Evolutionary conservation across 2,113 vertebrate species (phyloP).

Genomic region (Tursiops truncatus): DNA sequence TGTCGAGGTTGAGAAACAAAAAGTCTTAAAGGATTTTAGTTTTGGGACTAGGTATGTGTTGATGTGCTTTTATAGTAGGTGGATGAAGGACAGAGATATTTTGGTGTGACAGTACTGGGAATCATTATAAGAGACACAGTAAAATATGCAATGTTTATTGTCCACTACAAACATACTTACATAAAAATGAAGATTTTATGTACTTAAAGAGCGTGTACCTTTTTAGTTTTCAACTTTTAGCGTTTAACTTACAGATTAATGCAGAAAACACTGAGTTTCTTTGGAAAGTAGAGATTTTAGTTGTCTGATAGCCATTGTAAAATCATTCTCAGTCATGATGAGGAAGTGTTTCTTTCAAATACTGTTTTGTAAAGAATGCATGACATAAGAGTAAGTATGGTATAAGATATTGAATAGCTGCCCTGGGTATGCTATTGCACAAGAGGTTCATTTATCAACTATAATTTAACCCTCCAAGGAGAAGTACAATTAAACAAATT

Average conservation of each 20-base stretch:
- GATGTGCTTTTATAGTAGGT: background rate
- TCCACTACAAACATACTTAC: background rate
- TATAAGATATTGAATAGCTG: background rate
- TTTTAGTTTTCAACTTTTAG: background rate
- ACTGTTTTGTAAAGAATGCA: background rate
- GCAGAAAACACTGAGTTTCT: background rate
- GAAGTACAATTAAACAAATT: background rate
- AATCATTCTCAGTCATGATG: background rate
- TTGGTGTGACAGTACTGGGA: conserved; percentile 26
- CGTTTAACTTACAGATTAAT: background rate
- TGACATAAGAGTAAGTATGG: background rate
- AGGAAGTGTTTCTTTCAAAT: background rate
- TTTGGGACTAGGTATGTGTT: background rate
- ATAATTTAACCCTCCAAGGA: background rate
- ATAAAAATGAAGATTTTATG: background rate
- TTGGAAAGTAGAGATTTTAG: background rate
- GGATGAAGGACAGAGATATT: background rate
- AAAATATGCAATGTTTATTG: background rate
- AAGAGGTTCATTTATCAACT: background rate
- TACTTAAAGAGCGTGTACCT: background rate
- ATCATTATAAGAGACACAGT: background rate
- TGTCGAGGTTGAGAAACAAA: background rate
- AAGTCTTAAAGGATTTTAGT: background rate
- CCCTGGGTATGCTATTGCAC: background rate
- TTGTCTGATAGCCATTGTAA: background rate